phyloP scores from a whole-genome alignment of 2,888 invertebrate species.

The Tetrapedia diversipes region DNA sequence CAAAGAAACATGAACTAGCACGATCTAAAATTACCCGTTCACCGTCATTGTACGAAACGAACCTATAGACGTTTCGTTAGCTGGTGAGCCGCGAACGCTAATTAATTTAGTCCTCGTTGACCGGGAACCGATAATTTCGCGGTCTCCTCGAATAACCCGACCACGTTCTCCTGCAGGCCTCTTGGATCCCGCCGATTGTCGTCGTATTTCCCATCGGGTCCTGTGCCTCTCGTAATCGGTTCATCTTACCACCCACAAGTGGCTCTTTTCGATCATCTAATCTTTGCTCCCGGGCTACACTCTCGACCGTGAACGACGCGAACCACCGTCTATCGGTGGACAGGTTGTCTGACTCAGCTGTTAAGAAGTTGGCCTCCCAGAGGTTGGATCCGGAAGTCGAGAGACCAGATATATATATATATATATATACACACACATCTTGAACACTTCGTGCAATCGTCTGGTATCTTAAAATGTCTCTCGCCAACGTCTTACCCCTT shows the following conservation, averaged over 20 bases:
- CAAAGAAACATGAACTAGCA: no score
- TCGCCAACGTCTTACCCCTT: conserved; percentile 20
- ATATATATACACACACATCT: no score
- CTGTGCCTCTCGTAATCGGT: conserved; percentile 56
- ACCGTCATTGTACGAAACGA: conserved; percentile 41
- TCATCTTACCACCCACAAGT: conserved; percentile 43
- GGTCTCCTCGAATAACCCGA: conserved; percentile 59
- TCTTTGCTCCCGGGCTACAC: conserved; percentile 37
- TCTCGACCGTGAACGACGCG: conserved; percentile 30
- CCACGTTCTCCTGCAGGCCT: conserved; percentile 28
- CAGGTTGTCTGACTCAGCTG: conserved; percentile 54
- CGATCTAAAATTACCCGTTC: conserved; percentile 66
- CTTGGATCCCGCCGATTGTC: conserved; percentile 38
- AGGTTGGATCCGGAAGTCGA: conserved; percentile 12
- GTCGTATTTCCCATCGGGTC: conserved; percentile 32
- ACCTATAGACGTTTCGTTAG: conserved; percentile 60
- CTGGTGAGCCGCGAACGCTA: conserved; percentile 52
- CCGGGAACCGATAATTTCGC: conserved; percentile 75
- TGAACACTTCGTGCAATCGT: conserved; percentile 31
- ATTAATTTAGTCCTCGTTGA: conserved; percentile 69
- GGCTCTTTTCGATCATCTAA: conserved; percentile 48
- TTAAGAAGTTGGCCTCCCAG: conserved; percentile 32
- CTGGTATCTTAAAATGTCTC: conserved; percentile 26
- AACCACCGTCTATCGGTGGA: conserved; percentile 40
- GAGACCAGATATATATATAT: conserved; percentile 41